Evolutionary conservation across 1,140 invertebrate genomes (phyloP).

Genomic region (Akabosia matsudoensis): DNA sequence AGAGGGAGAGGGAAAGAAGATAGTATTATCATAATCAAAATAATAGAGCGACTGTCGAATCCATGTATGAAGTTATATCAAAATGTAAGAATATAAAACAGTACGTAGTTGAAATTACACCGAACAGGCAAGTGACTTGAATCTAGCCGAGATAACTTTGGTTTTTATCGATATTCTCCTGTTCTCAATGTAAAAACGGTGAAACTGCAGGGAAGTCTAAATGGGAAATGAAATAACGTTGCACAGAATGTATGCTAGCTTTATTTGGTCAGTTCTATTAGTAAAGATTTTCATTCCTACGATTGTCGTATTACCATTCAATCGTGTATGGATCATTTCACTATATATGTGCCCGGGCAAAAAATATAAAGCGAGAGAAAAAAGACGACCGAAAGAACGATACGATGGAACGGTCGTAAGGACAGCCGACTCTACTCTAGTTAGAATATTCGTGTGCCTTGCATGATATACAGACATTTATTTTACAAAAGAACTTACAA

Average conservation of each 20-base stretch:
- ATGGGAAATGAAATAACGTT: neutral
- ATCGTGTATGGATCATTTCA: constrained; percentile 15
- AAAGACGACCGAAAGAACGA: neutral
- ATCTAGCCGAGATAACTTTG: too few species aligned
- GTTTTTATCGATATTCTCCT: too few species aligned
- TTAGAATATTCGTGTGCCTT: neutral
- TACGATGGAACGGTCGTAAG: neutral
- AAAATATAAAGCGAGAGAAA: constrained; percentile 18
- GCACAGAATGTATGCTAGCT: neutral
- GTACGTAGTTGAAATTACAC: too few species aligned
- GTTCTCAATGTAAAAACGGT: too few species aligned
- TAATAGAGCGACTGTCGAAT: too few species aligned
- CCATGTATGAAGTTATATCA: too few species aligned
- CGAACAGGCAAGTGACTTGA: too few species aligned
- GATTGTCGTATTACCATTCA: too few species aligned
- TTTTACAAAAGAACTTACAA: neutral
- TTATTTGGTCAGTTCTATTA: neutral
- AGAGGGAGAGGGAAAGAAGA: neutral
- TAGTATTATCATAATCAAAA: too few species aligned
- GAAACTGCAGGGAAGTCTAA: too few species aligned
- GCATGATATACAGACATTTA: neutral
- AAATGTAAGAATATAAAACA: too few species aligned
- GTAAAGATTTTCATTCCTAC: neutral
- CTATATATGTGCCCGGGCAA: neutral
- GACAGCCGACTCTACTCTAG: constrained; percentile 1